These are phyloP conservation scores for Ciconia stormi DNA, from an alignment of 2,113 vertebrate genomes.

Conservation along the genomic window DNA sequence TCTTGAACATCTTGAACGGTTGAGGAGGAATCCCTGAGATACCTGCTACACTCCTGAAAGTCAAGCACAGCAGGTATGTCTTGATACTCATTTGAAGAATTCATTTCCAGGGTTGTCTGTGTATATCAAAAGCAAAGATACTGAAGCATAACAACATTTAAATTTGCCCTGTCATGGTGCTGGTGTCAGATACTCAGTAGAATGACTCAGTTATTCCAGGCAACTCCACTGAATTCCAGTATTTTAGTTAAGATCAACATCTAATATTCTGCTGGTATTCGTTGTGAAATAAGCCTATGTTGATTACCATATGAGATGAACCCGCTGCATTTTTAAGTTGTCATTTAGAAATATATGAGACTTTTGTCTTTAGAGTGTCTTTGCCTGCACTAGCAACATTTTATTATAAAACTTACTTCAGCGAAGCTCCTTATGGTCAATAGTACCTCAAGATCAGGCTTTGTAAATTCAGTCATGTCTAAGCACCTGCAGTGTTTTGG, in stretches of 20 bases:
- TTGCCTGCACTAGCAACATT: not conserved
- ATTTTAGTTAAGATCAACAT: not conserved
- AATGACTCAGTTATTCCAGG: not conserved
- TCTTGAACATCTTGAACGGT: not conserved
- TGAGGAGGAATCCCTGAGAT: not conserved
- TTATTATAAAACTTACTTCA: not conserved
- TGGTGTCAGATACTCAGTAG: not conserved
- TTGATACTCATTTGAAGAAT: not conserved
- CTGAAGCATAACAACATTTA: not conserved
- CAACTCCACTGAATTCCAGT: not conserved
- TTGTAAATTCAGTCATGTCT: not conserved
- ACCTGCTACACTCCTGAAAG: not conserved
- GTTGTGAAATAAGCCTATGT: not conserved
- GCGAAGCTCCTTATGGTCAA: not conserved
- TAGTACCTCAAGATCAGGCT: not conserved
- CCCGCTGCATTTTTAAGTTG: not conserved
- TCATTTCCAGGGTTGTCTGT: not conserved
- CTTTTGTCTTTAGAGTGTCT: not conserved
- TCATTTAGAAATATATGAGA: not conserved
- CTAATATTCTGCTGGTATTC: not conserved
- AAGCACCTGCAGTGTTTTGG: not conserved
- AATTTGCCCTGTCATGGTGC: not conserved
- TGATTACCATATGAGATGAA: not conserved
- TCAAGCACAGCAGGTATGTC: not conserved
- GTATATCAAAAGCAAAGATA: not conserved